Conservation (phyloP, 37 sponge, comb jelly and placozoan species). For the Oscarella lobularis region DNA sequence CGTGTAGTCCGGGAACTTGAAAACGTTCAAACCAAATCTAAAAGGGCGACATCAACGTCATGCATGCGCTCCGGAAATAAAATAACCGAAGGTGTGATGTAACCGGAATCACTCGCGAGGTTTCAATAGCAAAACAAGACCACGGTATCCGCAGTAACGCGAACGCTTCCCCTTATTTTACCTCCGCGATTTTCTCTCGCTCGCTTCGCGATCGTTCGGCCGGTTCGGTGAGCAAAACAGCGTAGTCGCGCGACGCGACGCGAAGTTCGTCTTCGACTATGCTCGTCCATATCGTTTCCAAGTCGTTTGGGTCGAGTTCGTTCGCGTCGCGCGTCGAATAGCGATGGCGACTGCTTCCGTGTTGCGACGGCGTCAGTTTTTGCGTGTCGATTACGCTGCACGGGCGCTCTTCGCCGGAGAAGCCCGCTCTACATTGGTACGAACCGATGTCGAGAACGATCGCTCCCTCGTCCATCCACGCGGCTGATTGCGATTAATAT, state of each 20-base stretch:
- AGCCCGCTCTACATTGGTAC: background rate
- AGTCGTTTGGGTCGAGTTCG: background rate
- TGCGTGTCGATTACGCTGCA: background rate
- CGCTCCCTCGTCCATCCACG: background rate
- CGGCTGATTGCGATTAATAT: background rate
- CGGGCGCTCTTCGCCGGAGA: background rate
- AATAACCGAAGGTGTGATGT: no score
- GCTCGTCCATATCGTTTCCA: background rate
- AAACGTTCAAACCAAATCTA: background rate
- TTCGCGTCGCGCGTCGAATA: background rate
- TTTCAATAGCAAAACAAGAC: no score
- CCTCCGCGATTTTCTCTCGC: background rate
- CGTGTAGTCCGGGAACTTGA: background rate
- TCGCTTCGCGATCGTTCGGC: background rate
- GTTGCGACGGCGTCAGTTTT: background rate
- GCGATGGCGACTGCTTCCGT: no score
- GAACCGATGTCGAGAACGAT: background rate
- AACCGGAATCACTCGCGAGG: no score
- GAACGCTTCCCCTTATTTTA: background rate
- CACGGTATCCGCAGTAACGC: background rate
- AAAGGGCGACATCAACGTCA: no score
- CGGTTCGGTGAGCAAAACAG: background rate
- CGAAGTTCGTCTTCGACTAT: background rate
- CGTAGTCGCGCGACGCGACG: background rate
- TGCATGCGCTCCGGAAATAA: no score